Percentiles rank a stretch among this genome's conserved stretches.
Evolutionary conservation across 2,888 invertebrate species (phyloP).

Genomic region (Drosophila nigricruria): DNA sequence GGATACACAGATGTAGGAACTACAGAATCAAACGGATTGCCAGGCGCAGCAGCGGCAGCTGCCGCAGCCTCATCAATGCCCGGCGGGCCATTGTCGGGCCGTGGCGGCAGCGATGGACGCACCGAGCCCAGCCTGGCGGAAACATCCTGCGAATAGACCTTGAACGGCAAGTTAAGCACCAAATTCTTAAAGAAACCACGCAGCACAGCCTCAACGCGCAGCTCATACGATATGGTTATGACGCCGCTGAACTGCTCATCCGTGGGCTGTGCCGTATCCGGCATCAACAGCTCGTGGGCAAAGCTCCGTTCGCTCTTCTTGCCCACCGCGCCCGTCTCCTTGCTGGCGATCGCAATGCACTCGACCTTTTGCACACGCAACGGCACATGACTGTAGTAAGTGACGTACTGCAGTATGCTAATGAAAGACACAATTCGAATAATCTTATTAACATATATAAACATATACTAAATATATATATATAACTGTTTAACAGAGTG

Average conservation of each 20-base stretch:
- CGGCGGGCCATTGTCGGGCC: constrained; percentile 63
- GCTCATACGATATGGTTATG: constrained; percentile 82
- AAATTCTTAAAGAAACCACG: constrained; percentile 85
- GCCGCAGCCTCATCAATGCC: constrained; percentile 40
- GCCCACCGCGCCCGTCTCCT: constrained; percentile 84
- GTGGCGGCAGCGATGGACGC: constrained; percentile 62
- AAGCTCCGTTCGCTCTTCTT: constrained; percentile 84
- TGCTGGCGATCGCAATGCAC: constrained; percentile 80
- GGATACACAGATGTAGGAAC: constrained; percentile 66
- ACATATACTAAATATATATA: not conserved
- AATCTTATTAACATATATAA: not conserved
- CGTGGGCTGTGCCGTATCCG: constrained; percentile 82
- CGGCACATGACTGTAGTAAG: constrained; percentile 83
- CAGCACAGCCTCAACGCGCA: constrained; percentile 84
- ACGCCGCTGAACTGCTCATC: constrained; percentile 79
- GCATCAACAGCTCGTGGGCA: constrained; percentile 84
- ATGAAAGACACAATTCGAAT: constrained; percentile 23
- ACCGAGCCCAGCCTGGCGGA: constrained; percentile 45
- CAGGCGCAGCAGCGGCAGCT: constrained; percentile 27
- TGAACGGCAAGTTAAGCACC: constrained; percentile 81
- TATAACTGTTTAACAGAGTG: too few relatives aligned
- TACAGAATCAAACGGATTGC: constrained; percentile 81
- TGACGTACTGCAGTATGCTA: constrained; percentile 75
- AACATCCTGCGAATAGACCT: constrained; percentile 78
- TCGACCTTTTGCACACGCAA: constrained; percentile 81